phyloP scores from a whole-genome alignment of 2,888 invertebrate genomes.

The Tryphoninae sp. region DNA sequence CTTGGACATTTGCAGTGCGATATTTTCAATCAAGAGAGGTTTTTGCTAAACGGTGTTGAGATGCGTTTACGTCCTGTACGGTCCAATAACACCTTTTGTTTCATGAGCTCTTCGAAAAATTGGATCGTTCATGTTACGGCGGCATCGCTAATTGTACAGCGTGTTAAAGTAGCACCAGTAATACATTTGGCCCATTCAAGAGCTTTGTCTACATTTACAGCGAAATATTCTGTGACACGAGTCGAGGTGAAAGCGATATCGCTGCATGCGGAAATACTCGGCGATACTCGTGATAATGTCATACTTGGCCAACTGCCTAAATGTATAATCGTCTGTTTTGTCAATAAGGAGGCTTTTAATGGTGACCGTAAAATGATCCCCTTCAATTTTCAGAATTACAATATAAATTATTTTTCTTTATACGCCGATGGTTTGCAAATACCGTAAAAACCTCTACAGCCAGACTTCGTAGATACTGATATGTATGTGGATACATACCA shows the following conservation, averaged over 20 bases:
- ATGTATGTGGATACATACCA: conserved; percentile 68
- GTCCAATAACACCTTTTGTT: background rate
- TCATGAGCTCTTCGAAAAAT: conserved; percentile 7
- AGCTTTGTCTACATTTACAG: conserved; percentile 65
- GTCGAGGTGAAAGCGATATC: conserved; percentile 67
- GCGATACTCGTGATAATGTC: conserved; percentile 65
- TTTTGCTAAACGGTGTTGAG: background rate
- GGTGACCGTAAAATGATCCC: conserved; percentile 56
- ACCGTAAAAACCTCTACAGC: conserved; percentile 65
- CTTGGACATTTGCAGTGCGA: background rate
- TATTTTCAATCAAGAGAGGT: background rate
- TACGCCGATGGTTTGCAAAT: conserved; percentile 65
- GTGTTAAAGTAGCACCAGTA: conserved; percentile 61
- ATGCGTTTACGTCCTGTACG: background rate
- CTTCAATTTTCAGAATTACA: conserved; percentile 47
- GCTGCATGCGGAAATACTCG: conserved; percentile 64
- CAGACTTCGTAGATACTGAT: conserved; percentile 50
- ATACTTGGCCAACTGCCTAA: conserved; percentile 71
- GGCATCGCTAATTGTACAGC: background rate
- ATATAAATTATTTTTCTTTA: conserved; percentile 47
- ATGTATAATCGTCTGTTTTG: conserved; percentile 71
- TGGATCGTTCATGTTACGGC: background rate
- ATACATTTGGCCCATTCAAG: conserved; percentile 68
- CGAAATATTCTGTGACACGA: conserved; percentile 67
- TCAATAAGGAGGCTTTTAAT: conserved; percentile 64